These are phyloP conservation scores for Onychorhynchus coronatus DNA, from an alignment of 2,113 vertebrate species.

Conservation along the genomic window DNA sequence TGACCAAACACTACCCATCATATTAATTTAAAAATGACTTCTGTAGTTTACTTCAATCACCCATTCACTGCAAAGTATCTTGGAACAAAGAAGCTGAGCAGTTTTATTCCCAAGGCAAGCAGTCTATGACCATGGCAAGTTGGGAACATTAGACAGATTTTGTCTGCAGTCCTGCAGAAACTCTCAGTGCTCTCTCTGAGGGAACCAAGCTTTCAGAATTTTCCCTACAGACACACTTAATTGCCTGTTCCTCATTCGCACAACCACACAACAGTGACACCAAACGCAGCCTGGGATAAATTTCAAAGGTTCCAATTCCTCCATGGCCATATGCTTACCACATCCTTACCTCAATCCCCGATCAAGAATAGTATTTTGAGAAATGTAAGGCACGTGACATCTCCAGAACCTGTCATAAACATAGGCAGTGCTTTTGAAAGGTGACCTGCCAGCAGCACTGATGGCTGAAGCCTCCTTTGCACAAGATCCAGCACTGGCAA, in stretches of 20 bases:
- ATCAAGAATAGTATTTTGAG: not conserved
- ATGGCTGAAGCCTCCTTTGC: not conserved
- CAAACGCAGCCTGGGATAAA: not conserved
- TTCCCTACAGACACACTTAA: not conserved
- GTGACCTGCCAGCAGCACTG: not conserved
- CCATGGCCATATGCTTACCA: not conserved
- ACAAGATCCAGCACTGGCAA: not conserved
- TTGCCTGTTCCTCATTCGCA: not conserved
- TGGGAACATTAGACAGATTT: not conserved
- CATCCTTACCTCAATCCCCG: not conserved
- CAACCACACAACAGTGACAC: not conserved
- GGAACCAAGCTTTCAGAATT: not conserved
- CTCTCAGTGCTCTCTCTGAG: not conserved
- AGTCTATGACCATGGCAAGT: not conserved
- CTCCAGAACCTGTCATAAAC: not conserved
- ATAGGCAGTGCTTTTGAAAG: not conserved
- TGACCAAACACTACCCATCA: not conserved
- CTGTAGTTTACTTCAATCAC: not conserved
- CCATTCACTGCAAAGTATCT: not conserved
- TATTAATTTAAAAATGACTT: not conserved
- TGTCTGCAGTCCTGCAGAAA: not conserved
- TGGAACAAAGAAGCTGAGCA: accelerated
- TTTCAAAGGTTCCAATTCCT: not conserved
- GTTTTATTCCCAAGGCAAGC: not conserved
- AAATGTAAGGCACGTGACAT: not conserved